Percentiles rank a stretch among this genome's conserved stretches.
phyloP scores from a whole-genome alignment of 2,113 vertebrate species.

The Thermophis baileyi region DNA sequence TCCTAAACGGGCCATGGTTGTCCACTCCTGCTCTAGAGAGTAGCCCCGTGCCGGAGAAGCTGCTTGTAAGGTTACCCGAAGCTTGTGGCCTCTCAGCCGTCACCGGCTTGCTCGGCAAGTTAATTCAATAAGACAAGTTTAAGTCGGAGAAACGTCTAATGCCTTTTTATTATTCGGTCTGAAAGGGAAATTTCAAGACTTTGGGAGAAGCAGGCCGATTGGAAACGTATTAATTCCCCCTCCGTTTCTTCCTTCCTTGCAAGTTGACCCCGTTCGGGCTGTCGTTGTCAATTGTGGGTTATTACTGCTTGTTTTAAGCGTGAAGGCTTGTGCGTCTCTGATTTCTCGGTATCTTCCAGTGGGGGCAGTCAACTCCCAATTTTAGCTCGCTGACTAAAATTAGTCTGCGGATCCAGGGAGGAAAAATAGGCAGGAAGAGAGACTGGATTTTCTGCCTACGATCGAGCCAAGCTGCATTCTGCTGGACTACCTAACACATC shows the following conservation, averaged over 20 bases:
- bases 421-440: neutral
- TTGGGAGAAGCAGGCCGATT: rapidly evolving
- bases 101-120: neutral
- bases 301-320: neutral
- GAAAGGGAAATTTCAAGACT: neutral
- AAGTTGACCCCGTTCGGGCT: neutral
- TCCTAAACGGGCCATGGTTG: neutral
- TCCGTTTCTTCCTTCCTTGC: neutral
- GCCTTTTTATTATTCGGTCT: neutral
- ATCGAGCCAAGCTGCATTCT: neutral
- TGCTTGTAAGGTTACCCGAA: neutral
- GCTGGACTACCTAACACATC: neutral
- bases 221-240: neutral
- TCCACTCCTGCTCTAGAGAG: neutral
- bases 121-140: neutral
- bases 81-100: neutral
- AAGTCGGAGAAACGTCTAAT: neutral
- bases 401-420: neutral
- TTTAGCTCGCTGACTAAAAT: neutral
- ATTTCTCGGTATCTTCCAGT: rapidly evolving
- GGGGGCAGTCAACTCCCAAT: constrained; percentile 11
- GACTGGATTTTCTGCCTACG: neutral
- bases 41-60: neutral
- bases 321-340: rapidly evolving
- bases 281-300: neutral